Conservation (phyloP, 2,113 vertebrate genomes). For the Ifrita kowaldi region DNA sequence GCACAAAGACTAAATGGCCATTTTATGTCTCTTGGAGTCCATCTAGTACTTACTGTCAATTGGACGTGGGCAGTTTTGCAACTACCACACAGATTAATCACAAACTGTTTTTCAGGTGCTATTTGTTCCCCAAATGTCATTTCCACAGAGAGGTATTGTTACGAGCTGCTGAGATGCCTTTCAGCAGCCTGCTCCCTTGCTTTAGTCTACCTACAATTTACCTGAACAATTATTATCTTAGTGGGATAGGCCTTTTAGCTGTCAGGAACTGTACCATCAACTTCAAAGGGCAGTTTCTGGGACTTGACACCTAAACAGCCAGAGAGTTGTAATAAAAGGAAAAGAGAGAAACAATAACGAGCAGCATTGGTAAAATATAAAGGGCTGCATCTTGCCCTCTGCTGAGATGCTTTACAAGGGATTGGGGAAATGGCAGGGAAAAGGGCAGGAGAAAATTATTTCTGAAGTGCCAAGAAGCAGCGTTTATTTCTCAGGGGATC, state of each 20-base stretch:
- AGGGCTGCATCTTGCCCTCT: conserved; percentile 17
- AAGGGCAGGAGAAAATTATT: conserved; percentile 36
- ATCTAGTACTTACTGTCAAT: neutral
- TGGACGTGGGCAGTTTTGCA: neutral
- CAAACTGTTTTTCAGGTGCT: neutral
- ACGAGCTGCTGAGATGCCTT: neutral
- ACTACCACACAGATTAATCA: neutral
- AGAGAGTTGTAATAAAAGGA: conserved; percentile 1
- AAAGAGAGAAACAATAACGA: conserved; percentile 35
- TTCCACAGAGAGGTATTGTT: conserved; percentile 19
- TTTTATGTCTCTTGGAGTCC: neutral
- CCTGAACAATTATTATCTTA: conserved; percentile 42
- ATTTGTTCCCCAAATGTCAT: conserved; percentile 16
- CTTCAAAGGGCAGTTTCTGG: conserved; percentile 23
- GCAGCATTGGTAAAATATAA: conserved; percentile 44
- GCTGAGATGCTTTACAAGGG: conserved; percentile 14
- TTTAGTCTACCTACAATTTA: conserved; percentile 11
- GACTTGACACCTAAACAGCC: conserved; percentile 15
- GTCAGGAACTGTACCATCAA: neutral
- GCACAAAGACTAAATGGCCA: neutral
- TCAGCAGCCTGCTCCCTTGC: neutral
- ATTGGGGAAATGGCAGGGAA: conserved; percentile 6
- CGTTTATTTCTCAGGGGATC: neutral
- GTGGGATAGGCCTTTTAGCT: conserved; percentile 11
- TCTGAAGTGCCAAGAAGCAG: neutral